These are phyloP conservation scores for Grallaria varia DNA, from an alignment of 2,113 vertebrate species.

Conservation along the genomic window DNA sequence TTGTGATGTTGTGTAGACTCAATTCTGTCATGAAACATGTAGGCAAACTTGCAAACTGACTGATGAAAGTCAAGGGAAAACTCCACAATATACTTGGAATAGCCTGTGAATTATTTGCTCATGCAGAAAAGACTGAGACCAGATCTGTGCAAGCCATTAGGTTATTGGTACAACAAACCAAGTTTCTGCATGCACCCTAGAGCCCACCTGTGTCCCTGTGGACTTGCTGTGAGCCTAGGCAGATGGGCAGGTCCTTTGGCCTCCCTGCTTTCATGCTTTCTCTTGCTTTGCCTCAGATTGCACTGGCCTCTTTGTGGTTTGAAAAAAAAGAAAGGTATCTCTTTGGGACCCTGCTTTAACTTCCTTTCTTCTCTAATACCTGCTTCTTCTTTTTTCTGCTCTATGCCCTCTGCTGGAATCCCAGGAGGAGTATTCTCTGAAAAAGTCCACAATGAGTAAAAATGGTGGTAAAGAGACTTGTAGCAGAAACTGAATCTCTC, in stretches of 20 bases:
- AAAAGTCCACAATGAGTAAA: background rate
- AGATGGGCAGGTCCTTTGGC: background rate
- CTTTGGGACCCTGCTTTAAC: background rate
- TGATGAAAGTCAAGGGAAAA: background rate
- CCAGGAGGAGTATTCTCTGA: background rate
- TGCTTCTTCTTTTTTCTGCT: background rate
- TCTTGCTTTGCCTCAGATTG: background rate
- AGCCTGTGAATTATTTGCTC: background rate
- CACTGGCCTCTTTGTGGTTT: background rate
- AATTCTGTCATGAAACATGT: background rate
- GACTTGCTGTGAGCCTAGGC: background rate
- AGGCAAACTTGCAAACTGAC: background rate
- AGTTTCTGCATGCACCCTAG: background rate
- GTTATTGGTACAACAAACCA: background rate
- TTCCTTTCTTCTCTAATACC: background rate
- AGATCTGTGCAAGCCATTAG: background rate
- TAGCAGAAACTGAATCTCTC: background rate
- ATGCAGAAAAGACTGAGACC: background rate
- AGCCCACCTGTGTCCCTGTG: background rate
- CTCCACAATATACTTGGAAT: background rate
- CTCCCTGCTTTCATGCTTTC: background rate
- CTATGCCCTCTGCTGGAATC: background rate
- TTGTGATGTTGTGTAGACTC: background rate
- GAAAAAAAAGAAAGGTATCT: background rate
- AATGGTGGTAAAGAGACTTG: background rate